phyloP scores from a whole-genome alignment of 2,888 invertebrate species.

The Anagyrus pseudococci region DNA sequence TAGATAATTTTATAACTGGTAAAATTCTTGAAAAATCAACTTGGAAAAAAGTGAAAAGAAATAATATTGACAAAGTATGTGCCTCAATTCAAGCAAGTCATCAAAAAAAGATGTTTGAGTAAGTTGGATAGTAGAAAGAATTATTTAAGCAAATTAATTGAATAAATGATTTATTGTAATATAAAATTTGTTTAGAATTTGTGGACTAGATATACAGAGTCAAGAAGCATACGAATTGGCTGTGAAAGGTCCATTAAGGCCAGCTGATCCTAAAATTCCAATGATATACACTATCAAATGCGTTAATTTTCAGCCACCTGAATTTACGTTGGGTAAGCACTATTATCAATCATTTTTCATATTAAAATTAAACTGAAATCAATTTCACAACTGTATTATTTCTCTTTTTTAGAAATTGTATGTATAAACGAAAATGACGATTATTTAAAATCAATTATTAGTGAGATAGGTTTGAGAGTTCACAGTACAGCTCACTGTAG shows the following conservation, averaged over 20 bases:
- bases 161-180: slow-evolving; percentile 22
- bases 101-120: slow-evolving; percentile 87
- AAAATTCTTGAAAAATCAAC: slow-evolving; percentile 74
- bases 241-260: slow-evolving; percentile 80
- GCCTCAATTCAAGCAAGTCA: slow-evolving; percentile 85
- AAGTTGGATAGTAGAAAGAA: slow-evolving; percentile 53
- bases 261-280: slow-evolving; percentile 73
- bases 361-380: neutral
- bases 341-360: neutral
- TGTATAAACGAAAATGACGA: slow-evolving; percentile 84
- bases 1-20: slow-evolving; percentile 75
- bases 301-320: slow-evolving; percentile 79
- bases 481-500: slow-evolving; percentile 83
- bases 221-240: slow-evolving; percentile 92
- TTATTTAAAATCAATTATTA: slow-evolving; percentile 79
- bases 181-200: slow-evolving; percentile 64
- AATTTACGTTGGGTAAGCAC: slow-evolving; percentile 80
- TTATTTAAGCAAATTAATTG: too few species aligned
- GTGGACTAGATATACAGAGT: slow-evolving; percentile 83
- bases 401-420: slow-evolving; percentile 76
- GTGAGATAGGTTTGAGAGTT: slow-evolving; percentile 82
- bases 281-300: slow-evolving; percentile 87
- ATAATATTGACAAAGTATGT: slow-evolving; percentile 75
- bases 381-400: neutral
- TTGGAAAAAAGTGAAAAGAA: slow-evolving; percentile 73